These are phyloP conservation scores for Sinocyclocheilus anshuiensis DNA, from an alignment of 2,113 vertebrate species.

Conservation along the genomic window DNA sequence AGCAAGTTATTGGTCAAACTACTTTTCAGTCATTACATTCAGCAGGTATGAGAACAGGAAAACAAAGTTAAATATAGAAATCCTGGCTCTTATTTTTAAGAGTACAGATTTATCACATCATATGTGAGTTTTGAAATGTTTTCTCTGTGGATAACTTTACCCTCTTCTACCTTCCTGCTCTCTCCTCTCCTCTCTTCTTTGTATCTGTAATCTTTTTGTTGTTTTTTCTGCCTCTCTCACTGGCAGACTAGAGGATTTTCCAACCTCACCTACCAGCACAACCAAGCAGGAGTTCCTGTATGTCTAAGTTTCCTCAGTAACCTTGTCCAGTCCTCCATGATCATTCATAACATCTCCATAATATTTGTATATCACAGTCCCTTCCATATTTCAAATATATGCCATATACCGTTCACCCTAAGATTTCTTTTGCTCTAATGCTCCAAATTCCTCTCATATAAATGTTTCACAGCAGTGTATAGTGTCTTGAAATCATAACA, in stretches of 20 bases:
- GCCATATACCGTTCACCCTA: background rate
- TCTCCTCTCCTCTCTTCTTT: slow-evolving; percentile 12
- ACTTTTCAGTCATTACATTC: too few species aligned
- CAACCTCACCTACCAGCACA: slow-evolving; percentile 99
- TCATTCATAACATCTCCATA: slow-evolving; percentile 45
- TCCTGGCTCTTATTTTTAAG: background rate
- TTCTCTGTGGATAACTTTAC: background rate
- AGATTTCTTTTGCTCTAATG: too few species aligned
- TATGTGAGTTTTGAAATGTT: background rate
- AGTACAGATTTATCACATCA: background rate
- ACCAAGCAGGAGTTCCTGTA: slow-evolving; percentile 99
- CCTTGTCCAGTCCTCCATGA: slow-evolving; percentile 8
- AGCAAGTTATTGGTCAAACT: too few species aligned
- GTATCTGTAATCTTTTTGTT: slow-evolving; percentile 20
- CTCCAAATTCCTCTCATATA: background rate
- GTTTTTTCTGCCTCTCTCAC: slow-evolving; percentile 55
- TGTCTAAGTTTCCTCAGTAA: slow-evolving; percentile 76
- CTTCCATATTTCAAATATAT: slow-evolving; percentile 1
- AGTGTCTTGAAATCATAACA: background rate
- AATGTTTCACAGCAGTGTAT: background rate
- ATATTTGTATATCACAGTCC: slow-evolving; percentile 28
- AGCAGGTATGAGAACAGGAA: too few species aligned
- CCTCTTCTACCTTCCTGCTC: background rate
- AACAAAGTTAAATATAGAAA: too few species aligned
- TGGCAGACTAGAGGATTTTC: slow-evolving; percentile 98